Conservation (phyloP, 2,797 vertebrate genomes). For the Sciaenops ocellatus region DNA sequence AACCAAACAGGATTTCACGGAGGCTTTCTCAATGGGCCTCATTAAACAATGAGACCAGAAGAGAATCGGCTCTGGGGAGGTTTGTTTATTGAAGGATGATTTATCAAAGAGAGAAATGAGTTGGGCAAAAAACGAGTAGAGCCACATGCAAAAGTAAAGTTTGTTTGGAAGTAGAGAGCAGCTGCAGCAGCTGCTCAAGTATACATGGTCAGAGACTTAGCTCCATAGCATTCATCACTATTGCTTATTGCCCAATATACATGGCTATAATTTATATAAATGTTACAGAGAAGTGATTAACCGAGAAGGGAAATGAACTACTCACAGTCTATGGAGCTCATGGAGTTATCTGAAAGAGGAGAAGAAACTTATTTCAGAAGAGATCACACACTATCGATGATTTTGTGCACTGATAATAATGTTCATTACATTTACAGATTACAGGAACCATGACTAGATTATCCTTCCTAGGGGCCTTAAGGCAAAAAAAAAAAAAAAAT, state of each 20-base stretch:
- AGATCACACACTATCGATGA: background rate
- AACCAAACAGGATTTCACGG: conserved; percentile 41
- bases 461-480: too few species aligned
- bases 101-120: conserved; percentile 70
- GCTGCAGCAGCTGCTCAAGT: conserved; percentile 71
- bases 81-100: conserved; percentile 57
- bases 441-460: too few species aligned
- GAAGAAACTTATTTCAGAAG: conserved; percentile 41
- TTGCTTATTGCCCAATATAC: conserved; percentile 40
- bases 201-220: conserved; percentile 24
- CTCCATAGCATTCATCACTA: conserved; percentile 58
- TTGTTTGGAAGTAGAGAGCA: conserved; percentile 51
- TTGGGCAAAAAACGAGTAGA: conserved; percentile 51
- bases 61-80: conserved; percentile 44
- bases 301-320: conserved; percentile 74
- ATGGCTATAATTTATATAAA: conserved; percentile 30
- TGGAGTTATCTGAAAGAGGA: conserved; percentile 89
- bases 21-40: conserved; percentile 74
- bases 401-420: background rate
- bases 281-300: conserved; percentile 4
- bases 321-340: conserved; percentile 93
- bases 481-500: too few species aligned
- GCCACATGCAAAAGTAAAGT: conserved; percentile 51
- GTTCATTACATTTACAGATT: background rate
- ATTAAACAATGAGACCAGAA: conserved; percentile 73